Base-by-base conservation (phyloP, 2,113 vertebrate genomes). In the Noturus placidus region DNA sequence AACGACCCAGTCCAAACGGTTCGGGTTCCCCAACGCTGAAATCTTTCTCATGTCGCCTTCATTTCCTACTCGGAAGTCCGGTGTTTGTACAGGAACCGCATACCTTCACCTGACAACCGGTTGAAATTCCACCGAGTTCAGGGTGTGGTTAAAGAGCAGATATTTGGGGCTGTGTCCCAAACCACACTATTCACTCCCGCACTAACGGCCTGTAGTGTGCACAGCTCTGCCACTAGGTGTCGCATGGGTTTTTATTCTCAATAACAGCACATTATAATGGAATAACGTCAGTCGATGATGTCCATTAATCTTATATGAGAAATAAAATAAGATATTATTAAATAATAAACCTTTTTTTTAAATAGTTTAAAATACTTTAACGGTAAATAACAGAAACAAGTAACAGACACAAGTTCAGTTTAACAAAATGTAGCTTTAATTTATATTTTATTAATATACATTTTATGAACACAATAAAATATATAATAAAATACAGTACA, bases 1-100 rank as follows among this genome's bases (percentile, higher is more conserved):
- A 57, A 90, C 87, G 59, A 11, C 89, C 94, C 94, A 95, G 67
- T n/a, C 89, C 86, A 7, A 25, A 20, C 27, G 27, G 25, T 54
- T 63, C 1, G 27, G 63, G 9, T 22, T 65, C n/a, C 5, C 10
- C 11, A 14, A 54, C 35, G 56, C n/a, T 27, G 27, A 38, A 22
- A 76, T 1, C 0, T 0, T 5, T 50, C 19, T 50, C 57, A 82
- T 35, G 19, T 57, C 56, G 17, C n/a, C 56, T 81, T 69, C 20
- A 38, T 56, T 27, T 33, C 20, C 15, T 46, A 57, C 15, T 69
- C 42, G 67, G 52, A 85, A 87, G 77, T 69, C 57, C 57, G 9
- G 42, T 42, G 25, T 54, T 59, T n/a, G 50, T n/a, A 10, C 15
- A n/a, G 10, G 56, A 63, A 57, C 25, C 11, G 50, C 78, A 54